These are phyloP conservation scores for Cylindroiulus punctatus DNA, from an alignment of 2,888 invertebrate genomes.

Conservation along the genomic window DNA sequence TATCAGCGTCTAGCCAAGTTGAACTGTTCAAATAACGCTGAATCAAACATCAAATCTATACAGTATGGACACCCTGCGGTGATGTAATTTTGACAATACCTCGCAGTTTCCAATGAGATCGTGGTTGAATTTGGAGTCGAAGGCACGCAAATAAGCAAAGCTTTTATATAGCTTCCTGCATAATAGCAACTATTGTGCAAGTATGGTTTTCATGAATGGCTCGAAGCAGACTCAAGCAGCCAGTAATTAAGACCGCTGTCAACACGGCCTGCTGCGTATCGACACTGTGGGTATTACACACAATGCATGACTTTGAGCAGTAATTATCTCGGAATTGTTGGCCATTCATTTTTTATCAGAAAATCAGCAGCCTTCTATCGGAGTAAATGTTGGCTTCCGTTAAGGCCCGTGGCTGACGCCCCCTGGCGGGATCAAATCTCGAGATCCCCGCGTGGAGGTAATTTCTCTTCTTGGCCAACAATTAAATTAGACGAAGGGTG, in stretches of 20 bases:
- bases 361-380: background rate
- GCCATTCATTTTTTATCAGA: conserved; percentile 1
- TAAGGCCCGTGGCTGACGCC: background rate
- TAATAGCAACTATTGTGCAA: background rate
- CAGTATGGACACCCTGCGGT: background rate
- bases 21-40: background rate
- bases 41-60: background rate
- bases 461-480: background rate
- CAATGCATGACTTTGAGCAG: background rate
- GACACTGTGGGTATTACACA: background rate
- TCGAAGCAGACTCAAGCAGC: background rate
- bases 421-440: background rate
- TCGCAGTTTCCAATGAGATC: background rate
- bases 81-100: background rate
- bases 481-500: conserved; percentile 31
- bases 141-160: background rate
- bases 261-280: background rate
- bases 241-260: conserved; percentile 27
- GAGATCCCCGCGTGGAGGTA: conserved; percentile 16
- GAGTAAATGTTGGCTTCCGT: background rate
- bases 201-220: background rate
- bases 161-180: background rate
- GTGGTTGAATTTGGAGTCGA: background rate
- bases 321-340: background rate
- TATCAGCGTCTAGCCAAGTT: background rate